Base-by-base conservation (phyloP, 2,113 vertebrate genomes). In the Semnornis frantzii region DNA sequence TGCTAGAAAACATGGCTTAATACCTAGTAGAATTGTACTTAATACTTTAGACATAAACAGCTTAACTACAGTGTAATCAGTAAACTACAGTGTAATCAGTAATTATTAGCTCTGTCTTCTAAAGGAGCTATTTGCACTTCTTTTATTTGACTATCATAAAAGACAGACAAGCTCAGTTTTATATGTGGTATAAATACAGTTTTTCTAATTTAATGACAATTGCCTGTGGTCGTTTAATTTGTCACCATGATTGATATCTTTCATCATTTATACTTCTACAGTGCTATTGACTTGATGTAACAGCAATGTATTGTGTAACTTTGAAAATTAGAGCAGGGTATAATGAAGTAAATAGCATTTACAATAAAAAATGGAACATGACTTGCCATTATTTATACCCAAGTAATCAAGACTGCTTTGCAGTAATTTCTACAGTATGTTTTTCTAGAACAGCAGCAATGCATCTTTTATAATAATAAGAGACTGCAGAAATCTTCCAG, bases 181-280 rank as follows among this genome's bases (percentile, higher is more conserved):
- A 66, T 92, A 28, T 75, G 17, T 79, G 76, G 27, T 72, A 79
- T 82, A 86, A 90, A 90, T 86, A 57, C 0, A 48, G 27, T 59
- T 90, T 90, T 85, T 66, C 66, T 88, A 80, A 69, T 90, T 86
- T 93, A 85, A 84, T 73, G 37, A 4, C 54, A 84, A 77, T 73
- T 75, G 66, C 83, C 81, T 85, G 15, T 24, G 60, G 85, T 66
- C 5, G 2, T 90, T 95, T 95, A 91, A 83, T 88, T 93, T 84
- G 89, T 93, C 18, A 25, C 42, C 55, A 62, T 65, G 70, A 89
- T 82, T 83, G 92, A 95, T 80, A 70, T 81, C 92, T 93, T 92
- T 69, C 90, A 92, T 95, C 82, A 69, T 90, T 94, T 91, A 82
- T 88, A 86, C 82, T 94, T 92, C 69, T 87, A 78, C 87, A 94